Conservation (phyloP, 1,140 invertebrate genomes). For the Panonychus citri region DNA sequence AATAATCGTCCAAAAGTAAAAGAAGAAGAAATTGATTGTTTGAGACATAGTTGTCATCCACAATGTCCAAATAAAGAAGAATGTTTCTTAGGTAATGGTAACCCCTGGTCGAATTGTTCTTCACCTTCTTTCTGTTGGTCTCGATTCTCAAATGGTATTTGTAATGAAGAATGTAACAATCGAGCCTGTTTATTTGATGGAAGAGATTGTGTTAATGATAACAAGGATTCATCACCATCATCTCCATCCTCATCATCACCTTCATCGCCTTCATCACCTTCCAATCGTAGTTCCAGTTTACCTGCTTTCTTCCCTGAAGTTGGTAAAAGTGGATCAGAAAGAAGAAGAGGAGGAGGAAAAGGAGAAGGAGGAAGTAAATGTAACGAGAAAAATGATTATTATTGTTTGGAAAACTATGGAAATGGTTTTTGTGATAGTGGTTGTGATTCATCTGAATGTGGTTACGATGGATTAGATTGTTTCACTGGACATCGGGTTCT, state of each 20-base stretch:
- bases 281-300: no score
- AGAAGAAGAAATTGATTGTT: not conserved
- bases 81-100: slow-evolving; percentile 47
- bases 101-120: slow-evolving; percentile 81
- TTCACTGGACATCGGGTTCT: slow-evolving; percentile 20
- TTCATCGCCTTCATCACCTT: no score
- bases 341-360: no score
- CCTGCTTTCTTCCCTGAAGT: no score
- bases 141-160: slow-evolving; percentile 59
- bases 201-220: slow-evolving; percentile 49
- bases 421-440: slow-evolving; percentile 72
- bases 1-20: not conserved
- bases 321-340: no score
- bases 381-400: slow-evolving; percentile 34
- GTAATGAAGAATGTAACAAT: slow-evolving; percentile 50
- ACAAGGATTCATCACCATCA: slow-evolving; percentile 86
- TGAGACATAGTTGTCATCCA: not conserved
- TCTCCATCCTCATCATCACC: no score
- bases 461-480: slow-evolving; percentile 92
- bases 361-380: no score
- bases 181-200: slow-evolving; percentile 43
- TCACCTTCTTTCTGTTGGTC: slow-evolving; percentile 65
- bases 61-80: not conserved
- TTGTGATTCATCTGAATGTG: slow-evolving; percentile 82
- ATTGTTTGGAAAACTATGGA: slow-evolving; percentile 64